These are phyloP conservation scores for Aurelia sp. DNA, from an alignment of 30 jellyfish, hydroid and myxozoan genomes.

Conservation along the genomic window DNA sequence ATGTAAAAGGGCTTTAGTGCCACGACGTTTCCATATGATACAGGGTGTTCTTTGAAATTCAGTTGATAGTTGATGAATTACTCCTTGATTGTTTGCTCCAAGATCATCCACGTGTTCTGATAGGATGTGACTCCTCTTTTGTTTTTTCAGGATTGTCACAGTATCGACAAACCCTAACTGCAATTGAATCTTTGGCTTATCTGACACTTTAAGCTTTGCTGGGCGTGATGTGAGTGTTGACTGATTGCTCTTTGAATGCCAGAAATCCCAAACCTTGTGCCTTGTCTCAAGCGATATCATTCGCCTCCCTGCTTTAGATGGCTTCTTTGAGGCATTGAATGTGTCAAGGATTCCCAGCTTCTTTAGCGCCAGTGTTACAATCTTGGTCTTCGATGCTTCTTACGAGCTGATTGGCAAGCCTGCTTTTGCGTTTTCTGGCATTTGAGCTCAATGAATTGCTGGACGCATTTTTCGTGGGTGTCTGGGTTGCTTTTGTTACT, in stretches of 20 bases:
- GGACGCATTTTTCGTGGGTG: conserved; percentile 16
- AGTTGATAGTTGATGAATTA: conserved; percentile 24
- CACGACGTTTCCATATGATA: conserved; percentile 55
- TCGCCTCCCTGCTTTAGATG: conserved; percentile 60
- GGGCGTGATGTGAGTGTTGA: conserved; percentile 38
- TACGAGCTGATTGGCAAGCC: conserved; percentile 34
- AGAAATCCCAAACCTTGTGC: conserved; percentile 57
- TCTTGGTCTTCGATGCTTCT: conserved; percentile 34
- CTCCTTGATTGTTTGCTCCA: conserved; percentile 31
- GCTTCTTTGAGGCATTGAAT: conserved; percentile 41
- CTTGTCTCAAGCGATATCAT: conserved; percentile 41
- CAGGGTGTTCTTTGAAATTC: conserved; percentile 9
- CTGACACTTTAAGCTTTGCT: conserved; percentile 36
- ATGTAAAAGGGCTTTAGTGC: conserved; percentile 53
- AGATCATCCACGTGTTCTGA: conserved; percentile 37
- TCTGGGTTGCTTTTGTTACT: conserved; percentile 20
- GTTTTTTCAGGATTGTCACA: conserved; percentile 33
- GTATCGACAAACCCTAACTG: conserved; percentile 30
- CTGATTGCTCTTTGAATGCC: conserved; percentile 55
- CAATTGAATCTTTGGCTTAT: conserved; percentile 43
- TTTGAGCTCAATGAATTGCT: conserved; percentile 10
- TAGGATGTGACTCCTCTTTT: conserved; percentile 43
- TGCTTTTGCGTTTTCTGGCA: conserved; percentile 30
- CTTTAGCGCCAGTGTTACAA: conserved; percentile 37
- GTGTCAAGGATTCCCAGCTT: conserved; percentile 20